Conservation (phyloP, 2,113 vertebrate genomes). For the Labeo catla region DNA sequence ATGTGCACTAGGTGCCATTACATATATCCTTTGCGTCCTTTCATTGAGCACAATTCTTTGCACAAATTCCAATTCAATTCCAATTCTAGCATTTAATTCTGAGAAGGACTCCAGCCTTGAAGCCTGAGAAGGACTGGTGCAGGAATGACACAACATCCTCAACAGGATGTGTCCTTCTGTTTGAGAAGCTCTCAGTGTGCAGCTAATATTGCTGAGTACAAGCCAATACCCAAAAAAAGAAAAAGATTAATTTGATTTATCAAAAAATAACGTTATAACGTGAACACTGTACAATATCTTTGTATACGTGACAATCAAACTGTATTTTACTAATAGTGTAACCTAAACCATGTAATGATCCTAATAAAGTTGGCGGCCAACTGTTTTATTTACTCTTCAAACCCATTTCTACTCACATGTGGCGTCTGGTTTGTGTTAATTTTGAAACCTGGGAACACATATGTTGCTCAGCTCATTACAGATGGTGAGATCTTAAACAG, state of each 20-base stretch:
- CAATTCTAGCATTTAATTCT: neutral
- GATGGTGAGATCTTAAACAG: slow-evolving; percentile 24
- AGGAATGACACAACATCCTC: no score
- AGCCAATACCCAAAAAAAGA: neutral
- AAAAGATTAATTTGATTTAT: no score
- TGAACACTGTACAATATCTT: neutral
- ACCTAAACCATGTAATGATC: neutral
- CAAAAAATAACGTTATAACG: neutral
- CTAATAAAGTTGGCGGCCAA: slow-evolving; percentile 18
- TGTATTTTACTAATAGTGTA: neutral
- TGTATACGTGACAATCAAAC: neutral
- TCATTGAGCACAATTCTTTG: no score
- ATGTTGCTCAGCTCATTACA: slow-evolving; percentile 21
- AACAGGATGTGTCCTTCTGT: no score
- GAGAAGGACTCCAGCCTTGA: neutral
- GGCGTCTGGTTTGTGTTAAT: neutral
- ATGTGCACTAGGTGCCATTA: no score
- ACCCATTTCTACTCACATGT: slow-evolving; percentile 2
- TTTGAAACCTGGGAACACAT: slow-evolving; percentile 33
- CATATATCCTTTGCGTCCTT: no score
- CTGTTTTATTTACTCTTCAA: slow-evolving; percentile 22
- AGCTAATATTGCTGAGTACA: no score
- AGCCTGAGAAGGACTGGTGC: neutral
- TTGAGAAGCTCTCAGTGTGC: no score
- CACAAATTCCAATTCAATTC: no score